Evolutionary conservation across 2,113 vertebrate genomes (phyloP).

Genomic region (Mixornis gularis): DNA sequence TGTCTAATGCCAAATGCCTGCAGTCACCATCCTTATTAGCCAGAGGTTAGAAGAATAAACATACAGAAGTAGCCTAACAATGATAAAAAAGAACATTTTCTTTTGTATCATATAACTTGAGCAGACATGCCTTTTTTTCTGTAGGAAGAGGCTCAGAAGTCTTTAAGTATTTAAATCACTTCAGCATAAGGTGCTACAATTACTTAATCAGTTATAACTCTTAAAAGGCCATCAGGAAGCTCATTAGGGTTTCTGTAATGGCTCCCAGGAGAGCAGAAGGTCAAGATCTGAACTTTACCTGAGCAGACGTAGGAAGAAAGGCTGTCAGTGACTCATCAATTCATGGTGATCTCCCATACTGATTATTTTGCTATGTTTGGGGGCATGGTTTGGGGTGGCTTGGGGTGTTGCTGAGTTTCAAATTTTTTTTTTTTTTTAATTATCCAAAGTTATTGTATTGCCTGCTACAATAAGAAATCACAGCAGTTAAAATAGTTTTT

Average conservation of each 20-base stretch:
- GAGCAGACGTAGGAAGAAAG: not conserved
- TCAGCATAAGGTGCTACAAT: not conserved
- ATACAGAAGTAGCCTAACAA: not conserved
- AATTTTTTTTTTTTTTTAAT: not conserved
- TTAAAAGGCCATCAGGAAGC: conserved; percentile 10
- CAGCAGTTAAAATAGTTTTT: not conserved
- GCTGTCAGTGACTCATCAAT: not conserved
- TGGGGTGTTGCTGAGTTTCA: not conserved
- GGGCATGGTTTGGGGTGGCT: not conserved
- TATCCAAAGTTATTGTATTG: not conserved
- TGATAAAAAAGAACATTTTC: not conserved
- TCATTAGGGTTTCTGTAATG: not conserved
- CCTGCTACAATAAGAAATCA: not conserved
- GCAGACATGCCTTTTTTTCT: not conserved
- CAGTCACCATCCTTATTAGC: not conserved
- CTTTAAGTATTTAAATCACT: conserved; percentile 11
- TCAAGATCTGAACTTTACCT: not conserved
- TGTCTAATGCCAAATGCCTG: not conserved
- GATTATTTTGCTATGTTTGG: not conserved
- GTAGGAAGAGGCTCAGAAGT: not conserved
- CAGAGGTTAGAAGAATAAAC: not conserved
- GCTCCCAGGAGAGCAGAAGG: not conserved
- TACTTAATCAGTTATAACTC: not conserved
- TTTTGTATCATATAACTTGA: not conserved
- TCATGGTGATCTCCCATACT: not conserved